Evolutionary conservation across 2,797 vertebrate species (phyloP), one percentile per base, ranked within the genome.

Genomic region (Sebastolobus altivelis): DNA sequence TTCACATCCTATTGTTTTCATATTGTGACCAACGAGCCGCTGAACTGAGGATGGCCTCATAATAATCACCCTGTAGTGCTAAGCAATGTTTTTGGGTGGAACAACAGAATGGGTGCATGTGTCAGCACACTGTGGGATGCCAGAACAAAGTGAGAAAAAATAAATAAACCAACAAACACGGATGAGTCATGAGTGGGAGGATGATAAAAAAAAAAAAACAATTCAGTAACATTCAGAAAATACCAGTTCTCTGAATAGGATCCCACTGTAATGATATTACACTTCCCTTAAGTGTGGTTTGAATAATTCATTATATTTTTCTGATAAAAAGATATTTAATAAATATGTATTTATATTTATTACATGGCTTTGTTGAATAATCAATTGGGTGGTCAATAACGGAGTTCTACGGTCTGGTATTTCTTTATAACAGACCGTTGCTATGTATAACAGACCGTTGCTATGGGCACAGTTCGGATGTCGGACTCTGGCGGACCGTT

Each of bases 111-210:
- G 68, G 49, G 38, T 78, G 72, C 72, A 85, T 88, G 72, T 89
- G 79, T 87, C 80, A 84, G 79, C 69, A 62, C 86, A 78, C 76
- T 22, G 59, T 58, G 12, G 72, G 77, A 72, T 84, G 77, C 69
- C 65, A 85, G 81, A 88, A 82, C 65, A 81, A 87, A 88, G 84
- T 75, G 67, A 65, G 33, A 78, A 59, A 55, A 72, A 79, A 87
- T 59, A 86, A 87, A 84, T 52, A 79, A 78, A 82, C 49, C 68
- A 79, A 79, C 69, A 77, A 82, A 82, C 75, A 79, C 69, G 29
- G 37, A 85, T 87, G 81, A 88, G 61, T 88, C 77, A 87, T 75
- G 70, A 80, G 88, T 83, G 80, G 77, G 73, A 70, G 72, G 83
- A 72, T 60, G 69, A 56, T 37, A 2, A 27, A 66, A 65, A 37